These are phyloP conservation scores for Sinella curviseta DNA, from an alignment of 1,140 invertebrate species.

Conservation along the genomic window DNA sequence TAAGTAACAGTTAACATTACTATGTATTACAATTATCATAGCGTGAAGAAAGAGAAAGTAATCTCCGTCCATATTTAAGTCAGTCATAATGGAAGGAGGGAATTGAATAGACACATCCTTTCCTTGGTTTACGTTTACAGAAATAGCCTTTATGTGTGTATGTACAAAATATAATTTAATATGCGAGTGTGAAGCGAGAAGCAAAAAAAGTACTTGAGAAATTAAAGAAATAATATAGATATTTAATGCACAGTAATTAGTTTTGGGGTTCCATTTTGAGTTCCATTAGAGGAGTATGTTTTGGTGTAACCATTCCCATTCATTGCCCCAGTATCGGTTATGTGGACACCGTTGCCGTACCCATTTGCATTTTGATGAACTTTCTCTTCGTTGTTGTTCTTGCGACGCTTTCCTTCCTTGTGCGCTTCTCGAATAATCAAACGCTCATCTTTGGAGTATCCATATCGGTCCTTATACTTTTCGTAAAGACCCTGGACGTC, in stretches of 20 bases:
- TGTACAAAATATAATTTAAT: too few species aligned
- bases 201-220: too few species aligned
- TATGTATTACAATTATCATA: too few species aligned
- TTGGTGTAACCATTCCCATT: background rate
- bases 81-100: too few species aligned
- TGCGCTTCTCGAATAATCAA: conserved; percentile 13
- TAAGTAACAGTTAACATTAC: too few species aligned
- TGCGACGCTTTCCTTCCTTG: background rate
- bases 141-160: too few species aligned
- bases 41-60: too few species aligned
- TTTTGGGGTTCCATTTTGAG: background rate
- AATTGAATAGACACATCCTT: too few species aligned
- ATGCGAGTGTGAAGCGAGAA: too few species aligned
- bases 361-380: background rate
- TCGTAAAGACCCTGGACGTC: background rate
- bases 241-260: background rate
- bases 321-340: background rate
- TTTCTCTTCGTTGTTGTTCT: background rate
- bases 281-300: background rate
- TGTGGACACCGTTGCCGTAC: background rate
- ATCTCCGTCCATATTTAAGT: too few species aligned
- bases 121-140: too few species aligned
- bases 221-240: too few species aligned
- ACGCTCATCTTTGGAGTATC: background rate
- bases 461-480: conserved; percentile 27